These are phyloP conservation scores for Neuroscelio doddi DNA, from an alignment of 2,888 invertebrate species.

Conservation along the genomic window DNA sequence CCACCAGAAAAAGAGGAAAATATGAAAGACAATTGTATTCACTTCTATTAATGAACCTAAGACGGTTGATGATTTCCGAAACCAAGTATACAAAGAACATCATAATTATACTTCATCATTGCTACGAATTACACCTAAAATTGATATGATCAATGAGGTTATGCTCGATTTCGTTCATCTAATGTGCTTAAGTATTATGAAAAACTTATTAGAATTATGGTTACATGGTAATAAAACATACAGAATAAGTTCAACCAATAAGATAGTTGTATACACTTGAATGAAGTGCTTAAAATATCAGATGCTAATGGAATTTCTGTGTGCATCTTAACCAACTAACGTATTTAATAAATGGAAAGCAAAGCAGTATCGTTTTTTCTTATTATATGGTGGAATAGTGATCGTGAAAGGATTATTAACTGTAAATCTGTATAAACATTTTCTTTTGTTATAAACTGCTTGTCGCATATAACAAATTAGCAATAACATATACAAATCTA, in stretches of 20 bases:
- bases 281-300: constrained; percentile 12
- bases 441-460: constrained; percentile 27
- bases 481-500: neutral
- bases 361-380: constrained; percentile 37
- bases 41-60: constrained; percentile 1
- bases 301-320: constrained; percentile 36
- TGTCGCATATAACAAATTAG: constrained; percentile 7
- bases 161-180: constrained; percentile 44
- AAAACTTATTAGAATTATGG: constrained; percentile 28
- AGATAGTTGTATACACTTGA: constrained; percentile 4
- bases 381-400: constrained; percentile 48
- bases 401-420: constrained; percentile 34
- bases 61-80: constrained; percentile 26
- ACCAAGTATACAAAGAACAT: constrained; percentile 21
- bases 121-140: constrained; percentile 9
- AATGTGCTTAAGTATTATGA: constrained; percentile 30
- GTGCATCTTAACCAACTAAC: constrained; percentile 22
- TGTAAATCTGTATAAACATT: constrained; percentile 24
- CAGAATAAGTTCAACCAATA: constrained; percentile 5
- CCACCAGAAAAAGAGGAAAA: neutral
- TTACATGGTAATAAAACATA: neutral
- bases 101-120: constrained; percentile 31
- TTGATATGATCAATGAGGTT: constrained; percentile 39
- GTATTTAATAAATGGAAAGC: constrained; percentile 35
- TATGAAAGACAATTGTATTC: constrained; percentile 16